Evolutionary conservation across 1,140 invertebrate genomes (phyloP).

Genomic region (Caenorhabditis briggsae): DNA sequence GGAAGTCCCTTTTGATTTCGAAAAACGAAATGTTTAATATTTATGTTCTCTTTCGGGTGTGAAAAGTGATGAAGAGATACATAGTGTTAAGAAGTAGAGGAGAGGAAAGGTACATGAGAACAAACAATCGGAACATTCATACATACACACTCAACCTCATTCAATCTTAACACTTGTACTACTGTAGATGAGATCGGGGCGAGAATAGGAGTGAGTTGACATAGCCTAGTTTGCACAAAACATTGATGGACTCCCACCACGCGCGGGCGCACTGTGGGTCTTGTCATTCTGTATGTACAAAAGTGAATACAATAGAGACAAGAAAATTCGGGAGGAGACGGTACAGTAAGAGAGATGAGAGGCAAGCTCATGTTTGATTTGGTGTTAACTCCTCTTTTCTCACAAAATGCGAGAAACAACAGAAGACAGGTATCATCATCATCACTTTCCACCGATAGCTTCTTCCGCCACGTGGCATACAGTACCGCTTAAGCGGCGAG

Average conservation of each 20-base stretch:
- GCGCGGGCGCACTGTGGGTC: neutral
- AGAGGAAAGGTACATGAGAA: neutral
- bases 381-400: neutral
- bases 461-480: too few relatives aligned
- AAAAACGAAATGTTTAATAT: too few relatives aligned
- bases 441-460: too few relatives aligned
- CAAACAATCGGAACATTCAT: constrained; percentile 20
- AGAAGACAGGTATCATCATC: too few relatives aligned
- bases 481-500: too few relatives aligned
- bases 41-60: neutral
- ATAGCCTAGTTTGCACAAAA: constrained; percentile 47
- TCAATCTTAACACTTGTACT: constrained; percentile 49
- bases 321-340: too few relatives aligned
- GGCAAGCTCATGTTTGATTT: neutral
- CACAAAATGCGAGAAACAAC: neutral
- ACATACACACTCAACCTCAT: constrained; percentile 23
- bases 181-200: neutral
- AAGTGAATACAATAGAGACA: neutral
- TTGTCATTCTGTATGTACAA: neutral
- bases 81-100: constrained; percentile 30
- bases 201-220: neutral
- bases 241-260: constrained; percentile 4
- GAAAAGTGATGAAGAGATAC: constrained; percentile 37
- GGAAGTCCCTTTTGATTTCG: too few relatives aligned
- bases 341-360: too few relatives aligned